Conservation (phyloP, 1,140 invertebrate species). For the Zaprionus tsacasi region DNA sequence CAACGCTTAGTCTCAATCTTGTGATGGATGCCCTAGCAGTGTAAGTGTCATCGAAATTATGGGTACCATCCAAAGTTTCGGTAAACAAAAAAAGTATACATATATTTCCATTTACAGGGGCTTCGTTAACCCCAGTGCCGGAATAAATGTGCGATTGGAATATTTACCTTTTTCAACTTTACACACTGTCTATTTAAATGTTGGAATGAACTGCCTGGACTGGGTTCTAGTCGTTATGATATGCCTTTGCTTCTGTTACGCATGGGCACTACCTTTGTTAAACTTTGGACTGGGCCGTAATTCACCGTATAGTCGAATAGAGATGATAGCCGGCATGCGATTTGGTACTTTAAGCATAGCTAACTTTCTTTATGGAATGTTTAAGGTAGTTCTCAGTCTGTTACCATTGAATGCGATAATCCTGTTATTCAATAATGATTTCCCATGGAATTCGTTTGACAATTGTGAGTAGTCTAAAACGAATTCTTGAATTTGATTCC, state of each 20-base stretch:
- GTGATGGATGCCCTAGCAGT: constrained; percentile 53
- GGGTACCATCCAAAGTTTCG: not conserved
- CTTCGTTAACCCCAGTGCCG: constrained; percentile 17
- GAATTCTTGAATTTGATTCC: not conserved
- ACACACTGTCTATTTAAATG: constrained; percentile 14
- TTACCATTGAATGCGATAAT: constrained; percentile 24
- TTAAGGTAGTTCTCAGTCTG: constrained; percentile 3
- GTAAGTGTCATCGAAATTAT: constrained; percentile 22
- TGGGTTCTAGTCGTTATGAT: not conserved
- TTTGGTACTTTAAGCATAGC: constrained; percentile 14
- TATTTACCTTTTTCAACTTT: constrained; percentile 32
- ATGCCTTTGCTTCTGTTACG: constrained; percentile 42
- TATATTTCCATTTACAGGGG: constrained; percentile 30
- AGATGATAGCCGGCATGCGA: constrained; percentile 54
- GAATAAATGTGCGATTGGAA: constrained; percentile 41
- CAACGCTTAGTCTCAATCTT: constrained; percentile 41
- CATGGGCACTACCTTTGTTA: constrained; percentile 52
- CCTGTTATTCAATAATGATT: constrained; percentile 6
- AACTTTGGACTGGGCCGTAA: constrained; percentile 16
- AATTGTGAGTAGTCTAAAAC: constrained; percentile 32
- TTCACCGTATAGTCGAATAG: constrained; percentile 36
- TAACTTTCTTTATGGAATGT: constrained; percentile 42
- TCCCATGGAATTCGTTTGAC: constrained; percentile 7
- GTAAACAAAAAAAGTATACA: too few species aligned
- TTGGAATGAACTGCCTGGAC: not conserved